A percentile compares a stretch with the other conserved stretches of the same genome.
Evolutionary conservation across 37 sponge, comb jelly and placozoan genomes (phyloP).

Genomic region (Hormiphora californensis): DNA sequence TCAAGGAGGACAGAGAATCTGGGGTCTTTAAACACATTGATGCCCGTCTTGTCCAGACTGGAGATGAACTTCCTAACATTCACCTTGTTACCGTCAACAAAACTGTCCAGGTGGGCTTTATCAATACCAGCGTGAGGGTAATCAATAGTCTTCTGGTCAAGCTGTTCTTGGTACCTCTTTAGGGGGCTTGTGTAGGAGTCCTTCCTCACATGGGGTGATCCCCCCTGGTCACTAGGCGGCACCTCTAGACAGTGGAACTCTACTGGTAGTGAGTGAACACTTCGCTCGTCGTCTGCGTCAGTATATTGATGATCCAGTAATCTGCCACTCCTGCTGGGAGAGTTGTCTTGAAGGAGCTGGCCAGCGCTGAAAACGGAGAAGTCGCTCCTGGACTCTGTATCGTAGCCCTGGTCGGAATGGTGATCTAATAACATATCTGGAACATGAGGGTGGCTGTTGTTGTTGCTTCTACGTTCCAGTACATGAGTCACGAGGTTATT

Average conservation of each 20-base stretch:
- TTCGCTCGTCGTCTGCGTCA: neutral
- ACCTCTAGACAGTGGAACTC: neutral
- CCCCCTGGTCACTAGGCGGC: neutral
- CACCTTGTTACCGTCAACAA: neutral
- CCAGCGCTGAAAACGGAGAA: no score
- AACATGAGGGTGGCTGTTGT: no score
- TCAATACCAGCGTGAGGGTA: neutral
- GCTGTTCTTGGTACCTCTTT: neutral
- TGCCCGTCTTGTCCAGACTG: neutral
- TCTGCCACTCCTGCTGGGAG: no score
- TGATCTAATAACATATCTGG: no score
- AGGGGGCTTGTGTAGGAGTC: neutral
- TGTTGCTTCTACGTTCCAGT: no score
- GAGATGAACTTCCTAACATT: slow-evolving; percentile 5
- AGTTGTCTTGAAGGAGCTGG: no score
- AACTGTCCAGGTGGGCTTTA: neutral
- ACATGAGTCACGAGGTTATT: no score
- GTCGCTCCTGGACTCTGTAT: no score
- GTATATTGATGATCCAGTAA: no score
- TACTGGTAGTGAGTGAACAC: neutral
- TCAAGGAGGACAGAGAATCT: neutral
- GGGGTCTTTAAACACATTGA: neutral
- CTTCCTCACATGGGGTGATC: neutral
- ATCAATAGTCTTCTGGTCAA: neutral
- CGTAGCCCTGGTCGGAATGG: no score